These are phyloP conservation scores for Prunella himalayana DNA, from an alignment of 2,113 vertebrate species.

Conservation along the genomic window DNA sequence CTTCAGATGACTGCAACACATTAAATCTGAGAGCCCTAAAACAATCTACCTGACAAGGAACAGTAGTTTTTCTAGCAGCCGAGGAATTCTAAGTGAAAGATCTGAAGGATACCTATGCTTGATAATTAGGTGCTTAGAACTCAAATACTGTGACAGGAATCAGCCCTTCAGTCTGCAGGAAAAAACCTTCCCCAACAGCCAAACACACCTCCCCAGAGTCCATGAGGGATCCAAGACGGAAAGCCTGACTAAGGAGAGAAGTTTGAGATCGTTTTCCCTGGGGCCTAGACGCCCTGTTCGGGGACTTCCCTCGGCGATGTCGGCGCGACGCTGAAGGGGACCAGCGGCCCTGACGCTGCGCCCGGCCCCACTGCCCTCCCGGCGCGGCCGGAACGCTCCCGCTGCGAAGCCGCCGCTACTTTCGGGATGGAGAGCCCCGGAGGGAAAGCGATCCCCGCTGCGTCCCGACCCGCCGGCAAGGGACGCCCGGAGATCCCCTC, in stretches of 20 bases:
- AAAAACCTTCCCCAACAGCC: neutral
- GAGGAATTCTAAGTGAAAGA: neutral
- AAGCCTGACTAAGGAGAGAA: neutral
- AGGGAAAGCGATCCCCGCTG: no score
- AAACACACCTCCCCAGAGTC: neutral
- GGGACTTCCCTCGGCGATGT: no score
- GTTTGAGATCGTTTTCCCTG: neutral
- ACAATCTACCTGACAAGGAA: neutral
- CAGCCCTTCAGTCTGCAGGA: neutral
- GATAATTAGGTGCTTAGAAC: neutral
- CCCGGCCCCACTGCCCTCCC: neutral
- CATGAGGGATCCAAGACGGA: neutral
- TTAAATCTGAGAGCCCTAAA: neutral
- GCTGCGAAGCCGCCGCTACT: neutral
- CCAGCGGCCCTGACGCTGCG: neutral
- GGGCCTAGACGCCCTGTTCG: neutral
- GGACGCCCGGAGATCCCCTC: neutral
- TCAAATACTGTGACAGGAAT: neutral
- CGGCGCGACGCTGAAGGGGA: neutral
- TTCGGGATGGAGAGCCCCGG: neutral
- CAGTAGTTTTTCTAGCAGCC: neutral
- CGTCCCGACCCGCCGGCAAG: neutral
- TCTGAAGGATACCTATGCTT: neutral
- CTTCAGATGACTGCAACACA: neutral
- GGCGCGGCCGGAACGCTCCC: neutral